Conservation (phyloP, 2,113 vertebrate genomes). For the Trochalopteron elliotii region DNA sequence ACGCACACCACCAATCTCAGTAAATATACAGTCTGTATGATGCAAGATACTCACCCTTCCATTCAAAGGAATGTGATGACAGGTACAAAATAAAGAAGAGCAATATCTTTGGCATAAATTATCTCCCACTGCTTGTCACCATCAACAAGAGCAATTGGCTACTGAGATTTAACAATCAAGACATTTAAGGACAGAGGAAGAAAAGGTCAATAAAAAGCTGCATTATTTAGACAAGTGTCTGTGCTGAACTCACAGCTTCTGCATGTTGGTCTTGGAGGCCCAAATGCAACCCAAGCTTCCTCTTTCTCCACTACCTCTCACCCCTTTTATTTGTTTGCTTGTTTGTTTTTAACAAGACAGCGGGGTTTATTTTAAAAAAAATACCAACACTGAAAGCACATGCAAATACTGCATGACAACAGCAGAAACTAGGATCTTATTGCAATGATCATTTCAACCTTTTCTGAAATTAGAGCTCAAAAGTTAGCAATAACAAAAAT, state of each 20-base stretch:
- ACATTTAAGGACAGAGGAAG: background rate
- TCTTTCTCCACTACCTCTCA: background rate
- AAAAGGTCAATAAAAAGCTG: conserved; percentile 4
- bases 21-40: background rate
- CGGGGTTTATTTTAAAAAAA: background rate
- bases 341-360: background rate
- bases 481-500: background rate
- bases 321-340: background rate
- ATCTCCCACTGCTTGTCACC: background rate
- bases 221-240: background rate
- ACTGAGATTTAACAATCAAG: conserved; percentile 5
- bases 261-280: background rate
- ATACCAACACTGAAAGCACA: background rate
- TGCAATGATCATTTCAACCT: background rate
- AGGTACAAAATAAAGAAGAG: background rate
- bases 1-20: background rate
- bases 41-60: background rate
- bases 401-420: background rate
- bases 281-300: background rate
- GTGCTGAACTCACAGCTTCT: background rate
- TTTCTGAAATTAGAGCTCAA: background rate
- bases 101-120: background rate
- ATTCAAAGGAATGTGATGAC: background rate
- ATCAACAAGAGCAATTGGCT: conserved; percentile 23
- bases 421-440: background rate